Percentiles rank a stretch among this genome's conserved stretches.
Evolutionary conservation across 2,888 invertebrate genomes (phyloP).

Genomic region (Achlya flavicornis): DNA sequence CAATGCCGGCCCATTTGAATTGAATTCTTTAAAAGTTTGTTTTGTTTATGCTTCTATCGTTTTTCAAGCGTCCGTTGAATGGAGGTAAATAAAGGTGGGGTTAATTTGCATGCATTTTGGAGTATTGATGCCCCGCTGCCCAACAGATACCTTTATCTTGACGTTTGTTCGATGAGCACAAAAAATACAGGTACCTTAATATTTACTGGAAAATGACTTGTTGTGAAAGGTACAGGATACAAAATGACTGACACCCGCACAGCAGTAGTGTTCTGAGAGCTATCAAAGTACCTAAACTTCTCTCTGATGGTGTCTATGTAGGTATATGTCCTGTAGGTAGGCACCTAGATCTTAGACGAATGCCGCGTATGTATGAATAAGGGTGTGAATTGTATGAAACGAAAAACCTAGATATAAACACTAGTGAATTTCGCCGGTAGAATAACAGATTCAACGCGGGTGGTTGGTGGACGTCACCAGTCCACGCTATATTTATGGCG

Average conservation of each 20-base stretch:
- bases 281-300: not conserved
- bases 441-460: not conserved
- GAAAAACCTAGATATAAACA: not conserved
- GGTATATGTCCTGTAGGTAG: too few relatives aligned
- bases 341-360: too few relatives aligned
- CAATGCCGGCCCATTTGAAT: constrained; percentile 77
- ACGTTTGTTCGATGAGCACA: not conserved
- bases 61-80: constrained; percentile 41
- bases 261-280: not conserved
- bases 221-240: not conserved
- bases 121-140: not conserved
- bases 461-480: not conserved
- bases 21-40: constrained; percentile 62
- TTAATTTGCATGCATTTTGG: constrained; percentile 10
- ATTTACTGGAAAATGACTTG: not conserved
- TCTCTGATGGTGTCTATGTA: too few relatives aligned
- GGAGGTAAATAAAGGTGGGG: constrained; percentile 24
- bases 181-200: not conserved
- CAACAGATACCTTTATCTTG: not conserved
- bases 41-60: constrained; percentile 61
- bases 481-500: not conserved
- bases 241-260: too few relatives aligned
- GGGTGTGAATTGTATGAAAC: not conserved
- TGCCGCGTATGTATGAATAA: not conserved
- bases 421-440: not conserved